Evolutionary conservation across 2,113 vertebrate genomes (phyloP), one percentile per base, ranked within the genome.

Genomic region (Chaetodon trifascialis): DNA sequence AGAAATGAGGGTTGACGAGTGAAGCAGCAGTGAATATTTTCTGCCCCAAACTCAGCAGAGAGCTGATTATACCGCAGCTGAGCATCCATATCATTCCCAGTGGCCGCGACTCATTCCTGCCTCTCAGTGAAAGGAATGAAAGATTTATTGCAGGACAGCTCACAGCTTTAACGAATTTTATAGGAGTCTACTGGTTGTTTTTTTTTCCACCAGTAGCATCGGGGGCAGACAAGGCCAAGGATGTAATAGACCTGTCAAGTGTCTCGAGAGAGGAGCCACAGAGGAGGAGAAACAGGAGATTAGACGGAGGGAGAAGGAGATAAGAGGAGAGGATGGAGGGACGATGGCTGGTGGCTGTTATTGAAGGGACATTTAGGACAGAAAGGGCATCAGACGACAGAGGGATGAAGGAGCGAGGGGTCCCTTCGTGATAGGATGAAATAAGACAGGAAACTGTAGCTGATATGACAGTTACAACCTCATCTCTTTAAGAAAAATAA

Each of bases 211-310:
- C 64, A 0, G 0, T 42, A 21, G n/a, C 44, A n/a, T 82, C 60
- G 19, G 60, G 73, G 73, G 59, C 73, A 76, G 36, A 30, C 51
- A n/a, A 86, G 85, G 86, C 73, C 62, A 62, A 74, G 54, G 71
- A 76, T 85, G 58, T 90, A 91, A 92, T 89, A 83, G 86, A 90
- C 70, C 86, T 89, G 88, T 90, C 90, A 73, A 88, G 81, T 79
- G 54, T 76, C 83, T 84, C 60, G 25, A 25, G 47, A 63, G 74
- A 59, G 58, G 64, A 82, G 69, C 52, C 55, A 36, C 25, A 38
- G 72, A 86, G 21, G 46, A 78, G 56, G 21, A 79, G 75, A 21
- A 86, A 42, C 70, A 71, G 54, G 80, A 82, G 67, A 85, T 76
- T 73, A 79, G 65, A 25, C 30, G 4, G 15, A 36, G 69, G 38